A percentile compares a stretch with the other conserved stretches of the same genome.
Evolutionary conservation across 2,113 vertebrate species (phyloP).

Genomic region (Silurus glanis): DNA sequence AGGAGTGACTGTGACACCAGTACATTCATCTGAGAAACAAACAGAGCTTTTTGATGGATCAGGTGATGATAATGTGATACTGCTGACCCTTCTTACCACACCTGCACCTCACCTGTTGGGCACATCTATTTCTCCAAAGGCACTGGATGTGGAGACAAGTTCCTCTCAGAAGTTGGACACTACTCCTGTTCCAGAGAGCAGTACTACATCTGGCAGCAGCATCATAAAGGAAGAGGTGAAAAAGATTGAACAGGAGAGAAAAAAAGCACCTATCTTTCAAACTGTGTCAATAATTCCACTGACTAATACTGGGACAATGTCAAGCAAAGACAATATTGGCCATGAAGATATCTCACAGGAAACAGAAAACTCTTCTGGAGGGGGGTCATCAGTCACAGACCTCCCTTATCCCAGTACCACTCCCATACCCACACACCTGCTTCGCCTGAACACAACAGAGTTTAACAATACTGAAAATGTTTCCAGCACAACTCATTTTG

Average conservation of each 20-base stretch:
- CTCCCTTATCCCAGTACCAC: constrained; percentile 21
- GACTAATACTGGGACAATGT: constrained; percentile 26
- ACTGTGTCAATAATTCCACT: constrained; percentile 32
- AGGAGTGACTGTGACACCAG: constrained; percentile 18
- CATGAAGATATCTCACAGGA: constrained; percentile 30
- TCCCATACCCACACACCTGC: constrained; percentile 10
- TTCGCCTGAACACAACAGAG: constrained; percentile 7
- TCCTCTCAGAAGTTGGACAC: constrained; percentile 31
- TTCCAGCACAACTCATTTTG: background rate
- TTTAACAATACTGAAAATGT: constrained; percentile 40
- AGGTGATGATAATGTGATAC: constrained; percentile 30
- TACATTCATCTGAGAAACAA: constrained; percentile 25
- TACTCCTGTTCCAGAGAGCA: constrained; percentile 45
- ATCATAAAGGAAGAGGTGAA: constrained; percentile 46
- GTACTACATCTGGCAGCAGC: constrained; percentile 33
- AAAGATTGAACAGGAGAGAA: constrained; percentile 47
- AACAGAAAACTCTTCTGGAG: constrained; percentile 42
- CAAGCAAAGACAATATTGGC: background rate
- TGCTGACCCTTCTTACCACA: constrained; percentile 48
- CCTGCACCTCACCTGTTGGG: constrained; percentile 37
- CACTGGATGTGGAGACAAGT: constrained; percentile 50
- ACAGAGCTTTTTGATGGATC: constrained; percentile 38
- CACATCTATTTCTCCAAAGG: constrained; percentile 24
- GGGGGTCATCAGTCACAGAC: constrained; percentile 10
- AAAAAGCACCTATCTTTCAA: constrained; percentile 38